Base-by-base conservation (phyloP, 92 coral and sea anemone genomes). In the Bergia sp. region DNA sequence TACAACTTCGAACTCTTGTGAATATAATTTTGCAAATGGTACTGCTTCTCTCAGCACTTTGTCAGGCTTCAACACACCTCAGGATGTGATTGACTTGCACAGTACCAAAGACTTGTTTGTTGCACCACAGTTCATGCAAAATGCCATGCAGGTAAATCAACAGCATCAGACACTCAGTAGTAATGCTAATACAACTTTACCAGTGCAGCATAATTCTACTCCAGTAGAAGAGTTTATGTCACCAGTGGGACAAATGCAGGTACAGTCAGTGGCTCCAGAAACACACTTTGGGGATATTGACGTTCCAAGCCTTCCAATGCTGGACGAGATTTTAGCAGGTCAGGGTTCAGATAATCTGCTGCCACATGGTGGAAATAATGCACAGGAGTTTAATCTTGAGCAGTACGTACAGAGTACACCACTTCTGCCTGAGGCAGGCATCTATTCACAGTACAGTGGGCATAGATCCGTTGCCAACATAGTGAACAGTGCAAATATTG, bases 241-340 rank as follows among this genome's bases (percentile, higher is more conserved):
- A 0, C 21, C 73, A 55, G 85, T 55, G 37, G 36, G 37, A 10
- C 44, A 37, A 29, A 29, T 80, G 72, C 47, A 80, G 21, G 29
- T 72, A 65, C 72, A 80, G n/a, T 4, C 57, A 80, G 39, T 57
- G 72, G 72, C 36, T 13, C 8, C 85, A 4, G 49, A 57, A 36
- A 61, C 69, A 11, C 85, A 21, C 23, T 38, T 29, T n/a, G 85
- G 38, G 15, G 85, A 55, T 8, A 4, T 57, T 3, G 85, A 55
- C 85, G 57, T 80, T 29, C 85, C 85, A 55, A 80, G 49, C 85
- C 58, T 80, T 53, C 85, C 85, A 57, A 36, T 80, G n/a, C 57
- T 80, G 72, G 85, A 80, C 47, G 71, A 80, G 72, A 80, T 80
- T 53, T 57, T 80, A 12, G 65, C 50, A 78, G 36, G 82, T 78